Percentiles rank a stretch among this genome's conserved stretches.
Evolutionary conservation across 2,888 invertebrate genomes (phyloP).

Genomic region (Napeogenes inachia): DNA sequence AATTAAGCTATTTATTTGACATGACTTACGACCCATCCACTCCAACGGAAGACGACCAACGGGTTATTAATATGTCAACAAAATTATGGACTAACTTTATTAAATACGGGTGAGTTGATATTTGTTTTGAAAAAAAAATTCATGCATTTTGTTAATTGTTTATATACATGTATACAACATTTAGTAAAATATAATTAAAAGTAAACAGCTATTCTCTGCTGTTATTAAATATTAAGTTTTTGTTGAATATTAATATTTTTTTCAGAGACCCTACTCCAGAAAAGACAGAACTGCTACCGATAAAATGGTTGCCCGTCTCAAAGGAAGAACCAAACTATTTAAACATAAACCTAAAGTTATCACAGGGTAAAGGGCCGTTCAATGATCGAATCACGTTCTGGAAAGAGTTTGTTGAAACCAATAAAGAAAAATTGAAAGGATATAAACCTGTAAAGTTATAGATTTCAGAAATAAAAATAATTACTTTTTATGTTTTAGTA

Average conservation of each 20-base stretch:
- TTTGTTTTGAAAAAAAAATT: too few species aligned
- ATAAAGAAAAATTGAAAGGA: constrained; percentile 24
- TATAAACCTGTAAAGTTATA: not conserved
- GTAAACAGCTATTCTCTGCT: too few species aligned
- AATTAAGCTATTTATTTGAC: constrained; percentile 51
- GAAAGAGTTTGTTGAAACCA: constrained; percentile 44
- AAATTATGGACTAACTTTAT: constrained; percentile 54
- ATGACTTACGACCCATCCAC: constrained; percentile 26
- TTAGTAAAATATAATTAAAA: too few species aligned
- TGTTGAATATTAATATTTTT: too few species aligned
- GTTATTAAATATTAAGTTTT: too few species aligned
- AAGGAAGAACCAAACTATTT: constrained; percentile 36
- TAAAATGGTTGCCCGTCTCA: constrained; percentile 46
- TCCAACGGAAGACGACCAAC: constrained; percentile 36
- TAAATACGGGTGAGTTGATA: constrained; percentile 42
- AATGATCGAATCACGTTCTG: constrained; percentile 44
- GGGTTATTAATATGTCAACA: constrained; percentile 47
- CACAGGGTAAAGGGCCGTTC: constrained; percentile 36
- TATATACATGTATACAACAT: too few species aligned
- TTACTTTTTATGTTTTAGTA: too few species aligned
- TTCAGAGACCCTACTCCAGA: constrained; percentile 51
- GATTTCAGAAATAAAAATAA: constrained; percentile 15
- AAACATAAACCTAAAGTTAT: constrained; percentile 37
- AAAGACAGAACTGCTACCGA: constrained; percentile 41
- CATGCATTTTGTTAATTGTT: too few species aligned